Base-by-base conservation (phyloP, 2,888 invertebrate genomes). In the Pseudolycoriella hygida region DNA sequence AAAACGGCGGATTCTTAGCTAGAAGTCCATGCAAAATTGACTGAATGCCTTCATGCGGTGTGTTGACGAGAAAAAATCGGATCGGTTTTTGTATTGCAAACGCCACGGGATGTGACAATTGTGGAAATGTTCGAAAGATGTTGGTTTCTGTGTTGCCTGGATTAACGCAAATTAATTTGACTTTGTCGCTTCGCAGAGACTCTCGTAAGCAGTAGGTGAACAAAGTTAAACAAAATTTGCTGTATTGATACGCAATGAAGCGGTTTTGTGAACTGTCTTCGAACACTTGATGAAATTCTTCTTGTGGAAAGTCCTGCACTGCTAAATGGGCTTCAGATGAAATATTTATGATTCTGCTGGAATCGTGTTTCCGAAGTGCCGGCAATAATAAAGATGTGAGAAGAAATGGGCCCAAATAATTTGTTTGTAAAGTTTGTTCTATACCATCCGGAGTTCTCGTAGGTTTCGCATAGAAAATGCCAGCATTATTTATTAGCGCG, bases 401-500 rank as follows among this genome's bases (percentile, higher is more conserved):
- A 34, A 67, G 56, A 54, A 66, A 67, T 17, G 59, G 64, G 14
- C 65, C 69, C 48, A 73, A 59, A 58, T 71, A 71, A 56, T 73
- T 73, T 10, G 68, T 68, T 56, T 72, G 72, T 53, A 70, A 67
- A 11, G 70, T 71, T 40, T 66, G 56, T 54, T 73, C 72, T 55
- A 68, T 68, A 17, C 66, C 62, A 57, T 73, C 70, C 44, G 59
- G 60, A 2, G 72, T 72, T 46, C 66, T 49, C 47, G 58, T 52
- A 49, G 64, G 65, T n/a, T 66, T 67, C 52, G 66, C 61, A 55
- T 68, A 68, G 60, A 72, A 71, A 12, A 72, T 60, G 15, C 68
- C 72, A 17, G 72, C 72, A 55, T 72, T 72, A 55, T 72, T 72
- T 40, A 73, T 64, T 40, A 72, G 52, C 2, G 63, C 64, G 53